Conservation (phyloP, 2,888 invertebrate species). For the Nephrotoma appendiculata region DNA sequence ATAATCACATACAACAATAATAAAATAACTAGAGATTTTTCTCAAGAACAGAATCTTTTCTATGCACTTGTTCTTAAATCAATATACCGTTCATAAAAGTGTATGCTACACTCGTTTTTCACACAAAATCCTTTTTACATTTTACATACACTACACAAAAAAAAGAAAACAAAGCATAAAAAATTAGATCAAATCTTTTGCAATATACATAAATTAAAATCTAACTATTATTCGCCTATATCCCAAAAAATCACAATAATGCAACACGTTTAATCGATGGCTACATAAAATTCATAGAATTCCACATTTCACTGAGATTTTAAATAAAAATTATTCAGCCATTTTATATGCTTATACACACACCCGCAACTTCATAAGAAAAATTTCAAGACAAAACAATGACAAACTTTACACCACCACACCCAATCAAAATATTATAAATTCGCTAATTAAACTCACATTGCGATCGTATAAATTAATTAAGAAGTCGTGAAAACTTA, state of each 20-base stretch:
- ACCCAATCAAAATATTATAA: conserved; percentile 1
- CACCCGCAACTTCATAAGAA: conserved; percentile 3
- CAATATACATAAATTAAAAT: not conserved
- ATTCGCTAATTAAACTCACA: not conserved
- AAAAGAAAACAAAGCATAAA: not conserved
- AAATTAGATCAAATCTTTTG: not conserved
- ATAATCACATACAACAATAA: not conserved
- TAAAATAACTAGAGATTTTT: not conserved
- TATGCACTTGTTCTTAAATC: not conserved
- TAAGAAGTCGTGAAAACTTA: conserved; percentile 8
- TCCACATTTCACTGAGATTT: not conserved
- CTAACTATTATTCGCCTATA: not conserved
- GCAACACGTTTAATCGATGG: not conserved
- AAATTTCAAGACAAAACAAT: conserved; percentile 1
- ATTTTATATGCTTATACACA: conserved; percentile 3
- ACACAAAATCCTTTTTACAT: not conserved
- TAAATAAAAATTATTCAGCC: not conserved
- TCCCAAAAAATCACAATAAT: not conserved
- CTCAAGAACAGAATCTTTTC: not conserved
- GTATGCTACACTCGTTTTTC: not conserved
- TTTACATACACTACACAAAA: not conserved
- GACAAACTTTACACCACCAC: conserved; percentile 4
- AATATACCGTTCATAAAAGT: not conserved
- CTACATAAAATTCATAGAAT: not conserved
- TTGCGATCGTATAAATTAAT: not conserved